These are phyloP conservation scores for Thelaira solivaga DNA, from an alignment of 2,888 invertebrate genomes.

Conservation along the genomic window DNA sequence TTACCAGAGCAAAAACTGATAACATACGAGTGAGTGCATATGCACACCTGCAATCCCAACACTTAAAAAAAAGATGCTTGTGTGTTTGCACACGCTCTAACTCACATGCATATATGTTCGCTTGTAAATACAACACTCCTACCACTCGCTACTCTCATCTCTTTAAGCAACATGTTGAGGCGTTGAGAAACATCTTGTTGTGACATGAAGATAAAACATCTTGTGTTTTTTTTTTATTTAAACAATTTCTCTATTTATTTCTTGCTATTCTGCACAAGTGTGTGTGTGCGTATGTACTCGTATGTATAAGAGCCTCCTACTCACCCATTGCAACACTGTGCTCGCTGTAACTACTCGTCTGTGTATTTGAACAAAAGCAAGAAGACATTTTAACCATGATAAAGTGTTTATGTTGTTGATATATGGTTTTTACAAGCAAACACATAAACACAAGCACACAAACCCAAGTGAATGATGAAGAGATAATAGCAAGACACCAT, in stretches of 20 bases:
- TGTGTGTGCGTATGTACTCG: neutral
- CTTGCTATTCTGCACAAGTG: neutral
- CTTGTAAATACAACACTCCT: neutral
- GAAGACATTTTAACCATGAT: slow-evolving; percentile 50
- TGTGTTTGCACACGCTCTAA: too few species aligned
- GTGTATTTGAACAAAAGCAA: slow-evolving; percentile 41
- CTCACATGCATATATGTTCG: neutral
- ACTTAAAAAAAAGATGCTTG: too few species aligned
- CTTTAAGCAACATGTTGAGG: slow-evolving; percentile 61
- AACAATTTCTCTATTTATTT: too few species aligned
- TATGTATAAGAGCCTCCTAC: neutral
- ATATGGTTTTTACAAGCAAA: slow-evolving; percentile 34
- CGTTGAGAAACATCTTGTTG: slow-evolving; percentile 59
- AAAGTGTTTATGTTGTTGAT: slow-evolving; percentile 61
- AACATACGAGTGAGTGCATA: too few species aligned
- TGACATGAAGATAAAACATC: slow-evolving; percentile 60
- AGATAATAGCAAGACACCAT: slow-evolving; percentile 30
- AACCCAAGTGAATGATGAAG: slow-evolving; percentile 15
- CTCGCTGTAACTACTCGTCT: neutral
- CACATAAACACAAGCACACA: neutral
- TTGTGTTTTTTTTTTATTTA: slow-evolving; percentile 17
- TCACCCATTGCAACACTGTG: too few species aligned
- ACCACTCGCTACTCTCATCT: slow-evolving; percentile 29
- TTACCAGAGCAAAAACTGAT: too few species aligned
- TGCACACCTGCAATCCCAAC: too few species aligned